These are phyloP conservation scores for Pygocentrus nattereri DNA, from an alignment of 2,797 vertebrate species.

Conservation along the genomic window DNA sequence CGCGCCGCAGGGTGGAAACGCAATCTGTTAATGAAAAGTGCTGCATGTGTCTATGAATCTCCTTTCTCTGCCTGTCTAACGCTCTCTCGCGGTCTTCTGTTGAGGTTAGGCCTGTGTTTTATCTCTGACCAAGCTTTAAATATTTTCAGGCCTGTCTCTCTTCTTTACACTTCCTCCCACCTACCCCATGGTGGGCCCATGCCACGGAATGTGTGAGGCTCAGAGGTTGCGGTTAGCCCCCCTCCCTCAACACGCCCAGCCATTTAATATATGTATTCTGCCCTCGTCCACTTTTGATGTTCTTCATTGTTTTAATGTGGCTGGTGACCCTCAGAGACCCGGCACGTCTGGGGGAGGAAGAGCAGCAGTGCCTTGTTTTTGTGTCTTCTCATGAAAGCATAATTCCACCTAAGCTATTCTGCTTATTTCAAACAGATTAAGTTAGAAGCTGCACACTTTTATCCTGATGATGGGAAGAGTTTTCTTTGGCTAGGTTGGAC, in stretches of 20 bases:
- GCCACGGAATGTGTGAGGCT: conserved; percentile 74
- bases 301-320: conserved; percentile 60
- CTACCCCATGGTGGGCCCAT: conserved; percentile 61
- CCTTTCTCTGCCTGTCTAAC: conserved; percentile 60
- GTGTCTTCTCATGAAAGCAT: conserved; percentile 18
- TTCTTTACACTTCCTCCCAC: conserved; percentile 69
- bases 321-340: conserved; percentile 31
- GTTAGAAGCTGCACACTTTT: too few species aligned
- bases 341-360: conserved; percentile 22
- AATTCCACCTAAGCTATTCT: conserved; percentile 37
- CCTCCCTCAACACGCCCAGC: background rate
- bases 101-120: conserved; percentile 77
- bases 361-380: conserved; percentile 6
- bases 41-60: conserved; percentile 53
- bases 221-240: conserved; percentile 67
- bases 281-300: conserved; percentile 60
- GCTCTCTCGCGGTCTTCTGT: conserved; percentile 39
- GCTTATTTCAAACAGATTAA: conserved; percentile 34
- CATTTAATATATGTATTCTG: conserved; percentile 48
- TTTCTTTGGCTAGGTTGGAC: conserved; percentile 21
- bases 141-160: conserved; percentile 74
- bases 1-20: conserved; percentile 53
- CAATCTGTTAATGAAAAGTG: conserved; percentile 71
- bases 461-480: conserved; percentile 31
- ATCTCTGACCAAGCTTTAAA: conserved; percentile 78